phyloP scores from a whole-genome alignment of 1,140 invertebrate species.

The Polypedilum vanderplanki region DNA sequence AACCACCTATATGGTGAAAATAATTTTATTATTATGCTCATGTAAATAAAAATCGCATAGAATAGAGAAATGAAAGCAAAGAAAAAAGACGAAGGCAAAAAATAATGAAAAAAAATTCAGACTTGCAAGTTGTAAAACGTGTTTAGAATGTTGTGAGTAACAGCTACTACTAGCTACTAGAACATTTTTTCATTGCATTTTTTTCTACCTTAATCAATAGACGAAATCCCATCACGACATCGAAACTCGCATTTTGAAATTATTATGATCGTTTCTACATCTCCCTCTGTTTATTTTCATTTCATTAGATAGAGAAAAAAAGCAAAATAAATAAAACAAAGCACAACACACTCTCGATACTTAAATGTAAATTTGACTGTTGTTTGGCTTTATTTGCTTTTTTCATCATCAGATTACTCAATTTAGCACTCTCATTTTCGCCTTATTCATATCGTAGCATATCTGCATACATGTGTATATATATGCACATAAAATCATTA shows the following conservation, averaged over 20 bases:
- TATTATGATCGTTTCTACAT: too few species aligned
- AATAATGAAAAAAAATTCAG: neutral
- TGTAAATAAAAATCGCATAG: too few species aligned
- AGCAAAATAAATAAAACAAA: too few species aligned
- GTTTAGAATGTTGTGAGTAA: neutral
- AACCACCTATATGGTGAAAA: neutral
- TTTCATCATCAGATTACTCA: constrained; percentile 19
- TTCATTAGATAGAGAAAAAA: too few species aligned
- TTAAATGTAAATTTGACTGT: too few species aligned
- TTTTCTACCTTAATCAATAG: neutral
- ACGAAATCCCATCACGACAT: too few species aligned
- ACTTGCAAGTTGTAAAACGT: neutral
- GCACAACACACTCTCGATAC: too few species aligned
- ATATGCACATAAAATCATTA: too few species aligned
- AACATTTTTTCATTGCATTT: neutral
- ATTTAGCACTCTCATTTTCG: neutral
- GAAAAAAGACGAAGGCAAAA: neutral
- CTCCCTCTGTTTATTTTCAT: too few species aligned
- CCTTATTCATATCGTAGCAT: neutral
- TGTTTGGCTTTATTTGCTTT: neutral
- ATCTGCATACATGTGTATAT: neutral
- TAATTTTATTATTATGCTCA: too few species aligned
- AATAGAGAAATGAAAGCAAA: neutral
- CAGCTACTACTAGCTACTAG: neutral
- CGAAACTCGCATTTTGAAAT: too few species aligned